Evolutionary conservation across 2,888 invertebrate genomes (phyloP), one percentile per base, ranked within the genome.

Genomic region (Nasonia oneida): DNA sequence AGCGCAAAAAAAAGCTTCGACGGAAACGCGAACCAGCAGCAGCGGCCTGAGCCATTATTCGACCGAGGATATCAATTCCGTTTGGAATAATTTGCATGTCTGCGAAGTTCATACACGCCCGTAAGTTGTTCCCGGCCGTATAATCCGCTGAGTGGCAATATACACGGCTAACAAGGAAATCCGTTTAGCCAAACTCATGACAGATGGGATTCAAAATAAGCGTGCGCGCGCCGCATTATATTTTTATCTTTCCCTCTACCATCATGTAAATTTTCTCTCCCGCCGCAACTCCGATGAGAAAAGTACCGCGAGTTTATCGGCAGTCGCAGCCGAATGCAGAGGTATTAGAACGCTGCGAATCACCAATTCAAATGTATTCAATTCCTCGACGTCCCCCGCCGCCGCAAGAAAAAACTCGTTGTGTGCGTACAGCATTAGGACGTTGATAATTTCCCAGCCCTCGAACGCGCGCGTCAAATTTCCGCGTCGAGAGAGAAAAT

Each of bases 401-500:
- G 29, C 71, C 71, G 18, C 5, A n/a, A 71, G 42, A 39, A 42
- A 71, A 2, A 2, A 39, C 42, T 71, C 2, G 39, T 39, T 33
- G 53, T 29, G 37, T 12, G 47, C 12, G 33, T 53, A 5, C 10
- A 75, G 37, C 33, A 42, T 75, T 50, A 47, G 10, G 42, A 42
- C n/a, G 47, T 61, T 53, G 18, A 53, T 81, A 74, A 81, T 81
- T 81, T 64, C 47, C 47, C 74, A 18, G 61, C 74, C n/a, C 15
- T 12, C 8, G 6, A 42, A 8, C 6, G 42, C 42, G 6, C 37
- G 39, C 67, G 29, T 75, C 42, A 39, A 84, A 78, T 84, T 47
- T 71, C 81, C 18, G 14, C 29, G 57, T 64, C 64, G 71, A 85
- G 73, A 76, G 74, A 53, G 74, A 79, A 79, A 84, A 84, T 84